phyloP scores from a whole-genome alignment of 2,888 invertebrate genomes.

The Colletes collaris region DNA sequence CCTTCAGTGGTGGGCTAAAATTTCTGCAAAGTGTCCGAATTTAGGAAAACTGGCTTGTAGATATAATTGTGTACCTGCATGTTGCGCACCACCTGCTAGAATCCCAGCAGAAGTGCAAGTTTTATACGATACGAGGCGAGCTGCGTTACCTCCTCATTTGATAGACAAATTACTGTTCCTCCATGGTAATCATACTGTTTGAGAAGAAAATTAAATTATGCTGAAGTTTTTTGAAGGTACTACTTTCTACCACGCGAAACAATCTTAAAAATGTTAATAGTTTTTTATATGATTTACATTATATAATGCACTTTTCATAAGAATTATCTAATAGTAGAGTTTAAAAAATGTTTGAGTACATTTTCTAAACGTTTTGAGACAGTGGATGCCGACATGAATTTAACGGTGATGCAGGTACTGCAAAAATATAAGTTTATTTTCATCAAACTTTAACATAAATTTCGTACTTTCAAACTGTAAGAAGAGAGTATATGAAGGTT shows the following conservation, averaged over 20 bases:
- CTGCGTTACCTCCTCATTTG: slow-evolving; percentile 80
- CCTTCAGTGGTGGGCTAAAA: slow-evolving; percentile 83
- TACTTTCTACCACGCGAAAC: slow-evolving; percentile 8
- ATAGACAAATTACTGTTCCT: slow-evolving; percentile 82
- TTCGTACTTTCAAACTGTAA: slow-evolving; percentile 6
- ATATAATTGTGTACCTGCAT: slow-evolving; percentile 83
- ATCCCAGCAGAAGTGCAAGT: slow-evolving; percentile 81
- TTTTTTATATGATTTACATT: slow-evolving; percentile 1
- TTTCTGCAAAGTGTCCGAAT: slow-evolving; percentile 82
- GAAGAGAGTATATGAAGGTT: not conserved
- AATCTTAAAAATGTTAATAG: slow-evolving; percentile 5
- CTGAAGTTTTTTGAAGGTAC: slow-evolving; percentile 14
- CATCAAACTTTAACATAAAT: slow-evolving; percentile 6
- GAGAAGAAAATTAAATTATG: slow-evolving; percentile 29
- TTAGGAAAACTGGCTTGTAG: slow-evolving; percentile 81
- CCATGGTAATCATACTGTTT: slow-evolving; percentile 79
- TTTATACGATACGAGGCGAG: slow-evolving; percentile 79
- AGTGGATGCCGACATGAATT: not conserved
- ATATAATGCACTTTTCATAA: not conserved
- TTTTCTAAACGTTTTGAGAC: slow-evolving; percentile 5
- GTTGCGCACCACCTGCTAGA: slow-evolving; percentile 81
- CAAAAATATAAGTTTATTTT: slow-evolving; percentile 7
- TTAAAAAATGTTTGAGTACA: not conserved
- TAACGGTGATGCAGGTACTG: not conserved
- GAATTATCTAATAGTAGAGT: not conserved